Base-by-base conservation (phyloP, 2,113 vertebrate genomes). In the Beaufortia kweichowensis region DNA sequence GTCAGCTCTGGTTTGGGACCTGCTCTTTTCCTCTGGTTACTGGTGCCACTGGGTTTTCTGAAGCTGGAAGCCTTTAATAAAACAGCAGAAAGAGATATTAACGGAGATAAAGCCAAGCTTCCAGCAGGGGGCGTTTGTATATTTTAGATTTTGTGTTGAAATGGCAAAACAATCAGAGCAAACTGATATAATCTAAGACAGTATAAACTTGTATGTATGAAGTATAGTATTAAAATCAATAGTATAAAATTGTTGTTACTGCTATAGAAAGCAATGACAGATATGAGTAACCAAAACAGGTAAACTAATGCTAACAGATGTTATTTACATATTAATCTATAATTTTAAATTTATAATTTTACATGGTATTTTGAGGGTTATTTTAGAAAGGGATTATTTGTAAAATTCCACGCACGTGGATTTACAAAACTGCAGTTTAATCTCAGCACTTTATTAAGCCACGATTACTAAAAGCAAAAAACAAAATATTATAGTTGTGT, bases 1-100 rank as follows among this genome's bases (percentile, higher is more conserved):
- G 92, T 94, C 74, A 97, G 81, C 24, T 98, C 95, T 6, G 87
- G 79, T 87, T 95, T 96, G 3, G 87, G 69, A 65, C 80, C 84
- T 2, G 86, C 67, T 87, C 90, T 96, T 86, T 93, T 95, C 80
- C 90, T 84, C 19, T 90, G 94, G 39, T 81, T 77, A 41, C 85
- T 39, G n/a, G 87, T 76, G 46, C 86, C 6, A 48, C 72, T 79
- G 60, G 90, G 17, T 88, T 94, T 95, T 59, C 87, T 84, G 2
- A 87, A 88, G 80, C 71, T 85, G 14, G 95, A 91, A 82, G 96
- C 94, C 95, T 96, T 84, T 46, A 80, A 79, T 61, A 88, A 65
- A 14, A 23, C 5, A 63, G 43, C 14, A 19, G 41, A 41, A 35
- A 26, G 19, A 11, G 0, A 1, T 21, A 69, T 10, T 73, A 79